These are phyloP conservation scores for Chaetorhynchus papuensis DNA, from an alignment of 2,113 vertebrate species.

Conservation along the genomic window DNA sequence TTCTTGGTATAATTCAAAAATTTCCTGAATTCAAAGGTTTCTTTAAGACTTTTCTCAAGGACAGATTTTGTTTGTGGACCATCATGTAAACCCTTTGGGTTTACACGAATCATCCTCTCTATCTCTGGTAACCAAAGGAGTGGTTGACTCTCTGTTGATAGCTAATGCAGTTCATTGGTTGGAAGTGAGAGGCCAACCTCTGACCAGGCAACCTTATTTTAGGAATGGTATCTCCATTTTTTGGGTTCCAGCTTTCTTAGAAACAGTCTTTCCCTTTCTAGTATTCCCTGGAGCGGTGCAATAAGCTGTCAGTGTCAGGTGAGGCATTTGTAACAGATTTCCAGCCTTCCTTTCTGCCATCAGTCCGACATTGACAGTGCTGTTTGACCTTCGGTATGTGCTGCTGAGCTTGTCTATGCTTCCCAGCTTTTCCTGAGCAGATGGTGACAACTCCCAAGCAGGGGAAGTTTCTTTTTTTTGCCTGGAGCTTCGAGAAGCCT, in stretches of 20 bases:
- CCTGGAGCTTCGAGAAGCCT: not conserved
- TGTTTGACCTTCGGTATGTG: not conserved
- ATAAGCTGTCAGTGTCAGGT: not conserved
- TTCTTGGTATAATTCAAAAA: not conserved
- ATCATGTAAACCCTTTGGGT: not conserved
- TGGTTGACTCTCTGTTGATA: not conserved
- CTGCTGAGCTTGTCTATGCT: not conserved
- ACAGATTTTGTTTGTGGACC: not conserved
- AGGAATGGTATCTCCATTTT: not conserved
- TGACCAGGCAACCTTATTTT: not conserved
- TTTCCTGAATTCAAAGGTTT: not conserved
- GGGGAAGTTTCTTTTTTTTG: not conserved
- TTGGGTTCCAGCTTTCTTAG: conserved; percentile 5
- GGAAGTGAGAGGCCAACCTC: not conserved
- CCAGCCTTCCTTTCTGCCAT: not conserved
- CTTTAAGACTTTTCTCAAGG: not conserved
- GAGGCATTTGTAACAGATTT: not conserved
- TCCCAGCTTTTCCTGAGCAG: not conserved
- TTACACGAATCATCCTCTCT: not conserved
- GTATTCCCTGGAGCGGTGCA: not conserved
- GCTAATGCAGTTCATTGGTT: not conserved
- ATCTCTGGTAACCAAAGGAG: not conserved
- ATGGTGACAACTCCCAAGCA: not conserved
- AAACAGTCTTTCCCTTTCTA: not conserved
- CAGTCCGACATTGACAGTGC: not conserved